These are phyloP conservation scores for Camponotus pennsylvanicus DNA, from an alignment of 1,140 invertebrate species.

Conservation along the genomic window DNA sequence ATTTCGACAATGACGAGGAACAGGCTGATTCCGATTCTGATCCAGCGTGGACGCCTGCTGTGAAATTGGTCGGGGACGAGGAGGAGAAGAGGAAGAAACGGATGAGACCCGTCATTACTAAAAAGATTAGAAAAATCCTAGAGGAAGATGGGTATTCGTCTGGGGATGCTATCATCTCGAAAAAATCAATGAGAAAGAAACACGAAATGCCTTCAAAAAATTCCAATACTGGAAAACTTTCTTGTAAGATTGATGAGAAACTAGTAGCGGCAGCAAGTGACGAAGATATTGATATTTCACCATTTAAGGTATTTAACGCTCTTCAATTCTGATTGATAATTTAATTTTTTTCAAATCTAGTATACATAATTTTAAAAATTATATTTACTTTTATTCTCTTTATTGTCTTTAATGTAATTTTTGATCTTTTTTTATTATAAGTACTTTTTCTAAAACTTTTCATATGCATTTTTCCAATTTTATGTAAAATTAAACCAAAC, in stretches of 20 bases:
- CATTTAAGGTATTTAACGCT: constrained; percentile 81
- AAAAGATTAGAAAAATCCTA: constrained; percentile 77
- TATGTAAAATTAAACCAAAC: too few relatives aligned
- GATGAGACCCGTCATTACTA: constrained; percentile 80
- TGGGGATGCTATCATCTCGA: constrained; percentile 68
- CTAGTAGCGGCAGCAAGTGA: constrained; percentile 80
- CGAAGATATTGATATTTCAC: constrained; percentile 84
- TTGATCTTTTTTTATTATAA: too few relatives aligned
- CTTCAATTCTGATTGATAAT: constrained; percentile 12
- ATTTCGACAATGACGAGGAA: constrained; percentile 85
- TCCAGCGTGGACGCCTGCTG: constrained; percentile 91
- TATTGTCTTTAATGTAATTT: too few relatives aligned
- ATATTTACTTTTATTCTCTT: too few relatives aligned
- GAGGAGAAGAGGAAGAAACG: constrained; percentile 83
- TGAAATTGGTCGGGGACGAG: constrained; percentile 84
- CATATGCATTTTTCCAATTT: too few relatives aligned
- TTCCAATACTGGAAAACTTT: constrained; percentile 71
- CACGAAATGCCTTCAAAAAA: constrained; percentile 72
- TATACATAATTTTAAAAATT: too few relatives aligned
- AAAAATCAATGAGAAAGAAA: constrained; percentile 79
- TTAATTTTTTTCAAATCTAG: too few relatives aligned
- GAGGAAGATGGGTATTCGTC: constrained; percentile 79
- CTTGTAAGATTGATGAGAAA: constrained; percentile 82
- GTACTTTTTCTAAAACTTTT: too few relatives aligned
- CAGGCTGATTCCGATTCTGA: constrained; percentile 89